Evolutionary conservation across 2,113 vertebrate genomes (phyloP).

Genomic region (Coryphaenoides rupestris): DNA sequence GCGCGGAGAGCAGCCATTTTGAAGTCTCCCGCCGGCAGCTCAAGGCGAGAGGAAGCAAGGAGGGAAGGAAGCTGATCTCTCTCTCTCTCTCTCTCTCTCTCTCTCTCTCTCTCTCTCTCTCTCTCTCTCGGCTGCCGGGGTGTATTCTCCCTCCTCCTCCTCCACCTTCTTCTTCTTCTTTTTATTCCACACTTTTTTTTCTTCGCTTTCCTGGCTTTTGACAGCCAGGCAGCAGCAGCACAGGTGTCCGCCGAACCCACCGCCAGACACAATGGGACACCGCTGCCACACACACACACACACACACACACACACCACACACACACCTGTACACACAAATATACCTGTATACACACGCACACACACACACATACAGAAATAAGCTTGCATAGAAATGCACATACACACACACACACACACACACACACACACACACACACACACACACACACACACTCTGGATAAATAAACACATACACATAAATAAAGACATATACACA

Average conservation of each 20-base stretch:
- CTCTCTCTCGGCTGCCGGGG: neutral
- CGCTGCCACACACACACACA: no score
- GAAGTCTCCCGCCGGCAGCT: constrained; percentile 69
- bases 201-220: no score
- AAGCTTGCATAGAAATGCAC: neutral
- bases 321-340: neutral
- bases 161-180: neutral
- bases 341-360: neutral
- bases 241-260: no score
- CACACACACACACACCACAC: neutral
- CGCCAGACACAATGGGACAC: no score
- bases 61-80: constrained; percentile 71
- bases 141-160: neutral
- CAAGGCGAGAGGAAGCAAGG: constrained; percentile 65
- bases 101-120: neutral
- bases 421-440: constrained; percentile 1
- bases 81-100: neutral
- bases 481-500: neutral
- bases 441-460: neutral
- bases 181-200: no score
- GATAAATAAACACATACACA: neutral
- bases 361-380: neutral
- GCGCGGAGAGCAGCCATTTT: constrained; percentile 66
- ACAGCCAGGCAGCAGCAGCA: no score
- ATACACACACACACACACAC: constrained; percentile 2